Percentiles rank a stretch among this genome's conserved stretches.
phyloP scores from a whole-genome alignment of 2,888 invertebrate species.

The Brenthis hecate region DNA sequence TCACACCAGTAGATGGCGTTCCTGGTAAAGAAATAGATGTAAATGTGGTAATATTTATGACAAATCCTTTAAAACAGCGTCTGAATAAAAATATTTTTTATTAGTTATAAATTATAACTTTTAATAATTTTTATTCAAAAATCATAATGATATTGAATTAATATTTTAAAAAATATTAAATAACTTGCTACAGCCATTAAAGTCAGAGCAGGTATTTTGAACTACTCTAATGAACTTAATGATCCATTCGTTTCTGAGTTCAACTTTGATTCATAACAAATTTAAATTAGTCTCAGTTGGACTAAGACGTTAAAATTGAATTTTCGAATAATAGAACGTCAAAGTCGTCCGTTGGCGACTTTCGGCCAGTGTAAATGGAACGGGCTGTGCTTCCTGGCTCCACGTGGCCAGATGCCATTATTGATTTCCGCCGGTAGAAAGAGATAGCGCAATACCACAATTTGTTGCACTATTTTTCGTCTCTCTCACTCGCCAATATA shows the following conservation, averaged over 20 bases:
- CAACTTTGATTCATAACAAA: constrained; percentile 22
- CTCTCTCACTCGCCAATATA: constrained; percentile 76
- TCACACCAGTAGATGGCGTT: constrained; percentile 23
- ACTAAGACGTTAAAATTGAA: constrained; percentile 53
- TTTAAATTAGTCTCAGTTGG: constrained; percentile 23
- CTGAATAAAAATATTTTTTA: not conserved
- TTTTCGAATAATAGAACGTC: constrained; percentile 56
- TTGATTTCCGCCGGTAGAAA: constrained; percentile 79
- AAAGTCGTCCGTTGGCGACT: constrained; percentile 59
- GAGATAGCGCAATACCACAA: constrained; percentile 72
- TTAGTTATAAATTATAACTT: too few species aligned
- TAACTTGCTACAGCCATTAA: not conserved
- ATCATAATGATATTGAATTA: too few species aligned
- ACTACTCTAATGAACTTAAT: constrained; percentile 6
- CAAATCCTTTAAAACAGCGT: not conserved
- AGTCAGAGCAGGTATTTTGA: not conserved
- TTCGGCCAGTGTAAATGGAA: constrained; percentile 71
- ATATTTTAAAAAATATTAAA: too few species aligned
- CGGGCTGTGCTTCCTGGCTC: constrained; percentile 70
- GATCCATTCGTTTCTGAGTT: constrained; percentile 21
- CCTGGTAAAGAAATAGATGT: constrained; percentile 5
- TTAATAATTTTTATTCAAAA: too few species aligned
- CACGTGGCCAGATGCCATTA: constrained; percentile 81
- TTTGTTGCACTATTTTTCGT: constrained; percentile 81
- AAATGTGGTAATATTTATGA: not conserved